A percentile compares a stretch with the other conserved stretches of the same genome.
Conservation (phyloP, 1,140 invertebrate species). For the Muscidifurax raptorellus region DNA sequence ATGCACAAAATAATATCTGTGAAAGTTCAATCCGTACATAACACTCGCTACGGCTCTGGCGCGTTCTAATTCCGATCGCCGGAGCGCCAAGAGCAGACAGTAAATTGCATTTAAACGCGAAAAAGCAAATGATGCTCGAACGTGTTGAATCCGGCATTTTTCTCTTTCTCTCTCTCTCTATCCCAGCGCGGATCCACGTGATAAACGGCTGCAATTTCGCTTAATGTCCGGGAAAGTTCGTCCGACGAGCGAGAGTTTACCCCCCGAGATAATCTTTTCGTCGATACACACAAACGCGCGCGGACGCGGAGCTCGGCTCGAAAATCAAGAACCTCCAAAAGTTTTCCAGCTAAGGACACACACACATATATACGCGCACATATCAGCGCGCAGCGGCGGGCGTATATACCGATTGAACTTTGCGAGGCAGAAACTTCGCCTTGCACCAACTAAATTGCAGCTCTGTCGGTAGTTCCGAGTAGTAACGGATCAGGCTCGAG, state of each 20-base stretch:
- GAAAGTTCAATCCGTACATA: background rate
- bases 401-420: slow-evolving; percentile 21
- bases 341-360: slow-evolving; percentile 22
- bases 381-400: too few relatives aligned
- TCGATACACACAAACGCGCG: background rate
- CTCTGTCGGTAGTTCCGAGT: slow-evolving; percentile 19
- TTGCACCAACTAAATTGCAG: slow-evolving; percentile 41
- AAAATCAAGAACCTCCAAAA: slow-evolving; percentile 32
- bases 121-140: background rate
- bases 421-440: slow-evolving; percentile 48
- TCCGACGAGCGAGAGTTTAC: background rate
- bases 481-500: slow-evolving; percentile 9
- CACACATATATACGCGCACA: slow-evolving; percentile 3
- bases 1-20: background rate
- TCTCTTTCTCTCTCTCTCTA: background rate
- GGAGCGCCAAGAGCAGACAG: background rate
- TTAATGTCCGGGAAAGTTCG: slow-evolving; percentile 9
- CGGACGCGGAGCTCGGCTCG: background rate
- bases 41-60: background rate
- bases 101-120: background rate
- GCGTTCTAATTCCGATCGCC: background rate
- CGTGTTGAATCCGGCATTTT: background rate
- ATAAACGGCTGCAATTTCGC: slow-evolving; percentile 14
- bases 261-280: slow-evolving; percentile 16
- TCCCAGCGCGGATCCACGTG: background rate